Evolutionary conservation across 2,113 vertebrate species (phyloP), one percentile per base, ranked within the genome.

Genomic region (Echinops telfairi): DNA sequence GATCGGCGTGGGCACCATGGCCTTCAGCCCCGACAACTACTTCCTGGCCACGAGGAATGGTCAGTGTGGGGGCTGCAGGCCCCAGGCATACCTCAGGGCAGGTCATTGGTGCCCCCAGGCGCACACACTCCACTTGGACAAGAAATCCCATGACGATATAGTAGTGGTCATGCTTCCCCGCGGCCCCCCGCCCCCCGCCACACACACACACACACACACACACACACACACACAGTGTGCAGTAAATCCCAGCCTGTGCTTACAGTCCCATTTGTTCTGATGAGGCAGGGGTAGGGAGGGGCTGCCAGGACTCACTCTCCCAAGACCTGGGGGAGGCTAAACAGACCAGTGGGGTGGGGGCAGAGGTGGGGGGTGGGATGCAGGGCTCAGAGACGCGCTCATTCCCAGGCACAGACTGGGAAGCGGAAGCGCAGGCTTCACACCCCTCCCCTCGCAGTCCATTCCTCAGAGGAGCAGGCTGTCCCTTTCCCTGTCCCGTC

Each of bases 21-120:
- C 99, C 3, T 99, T 99, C 96, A 99, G 99, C 95, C 91, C 98
- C 0, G 99, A 99, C 97, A 99, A 98, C 96, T 99, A 98, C 95
- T 99, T 99, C 97, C 97, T 99, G 88, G 99, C 99, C 33, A 99
- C 99, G 3, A 99, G 97, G 97, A 99, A 99, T 0, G 99, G 99
- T 99, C 15, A 97, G 98, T 97, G 90, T 60, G 0, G 2, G 40
- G 10, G 43, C 82, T 4, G 0, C 4, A 0, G 47, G 14, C 1
- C 5, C 8, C 10, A 7, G 8, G 29, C 14, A 5, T 6, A 1
- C 2, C 7, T 3, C 36, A 14, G 71, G 71, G 33, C 17, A 22
- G 0, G 19, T 12, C 16, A 0, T 4, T 0, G 1, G 7, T 20
- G 33, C 81, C 81, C 15, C 36, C 40, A 2, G 23, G 23, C 6